Conservation (phyloP, 2,113 vertebrate species). For the Corapipo altera region DNA sequence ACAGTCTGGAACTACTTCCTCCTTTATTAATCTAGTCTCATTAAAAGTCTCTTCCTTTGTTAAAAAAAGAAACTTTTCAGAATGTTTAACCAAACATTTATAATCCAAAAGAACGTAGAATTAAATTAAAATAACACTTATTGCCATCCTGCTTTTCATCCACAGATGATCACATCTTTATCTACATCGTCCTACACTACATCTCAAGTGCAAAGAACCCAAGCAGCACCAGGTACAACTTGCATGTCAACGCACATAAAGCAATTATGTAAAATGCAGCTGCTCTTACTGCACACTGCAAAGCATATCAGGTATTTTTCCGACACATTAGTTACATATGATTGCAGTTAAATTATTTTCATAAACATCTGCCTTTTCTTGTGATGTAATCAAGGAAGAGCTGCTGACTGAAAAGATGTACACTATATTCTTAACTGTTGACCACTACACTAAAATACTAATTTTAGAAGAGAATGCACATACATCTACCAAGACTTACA, state of each 20-base stretch:
- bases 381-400: neutral
- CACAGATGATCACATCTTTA: neutral
- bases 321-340: conserved; percentile 4
- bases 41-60: neutral
- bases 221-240: neutral
- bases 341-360: conserved; percentile 41
- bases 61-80: neutral
- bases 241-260: conserved; percentile 14
- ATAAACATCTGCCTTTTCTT: conserved; percentile 5
- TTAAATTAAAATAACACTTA: neutral
- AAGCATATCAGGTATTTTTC: conserved; percentile 6
- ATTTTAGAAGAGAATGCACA: neutral
- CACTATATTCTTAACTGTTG: neutral
- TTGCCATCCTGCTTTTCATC: neutral
- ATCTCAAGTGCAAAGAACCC: neutral
- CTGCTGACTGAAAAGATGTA: neutral
- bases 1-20: neutral
- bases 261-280: conserved; percentile 38
- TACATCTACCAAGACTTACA: neutral
- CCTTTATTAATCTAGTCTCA: neutral
- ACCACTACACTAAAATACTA: neutral
- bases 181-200: neutral
- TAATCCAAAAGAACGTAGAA: neutral
- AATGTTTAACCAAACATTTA: neutral
- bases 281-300: neutral